phyloP scores from a whole-genome alignment of 2,797 vertebrate species.

The Parotocinclus haroldoi region DNA sequence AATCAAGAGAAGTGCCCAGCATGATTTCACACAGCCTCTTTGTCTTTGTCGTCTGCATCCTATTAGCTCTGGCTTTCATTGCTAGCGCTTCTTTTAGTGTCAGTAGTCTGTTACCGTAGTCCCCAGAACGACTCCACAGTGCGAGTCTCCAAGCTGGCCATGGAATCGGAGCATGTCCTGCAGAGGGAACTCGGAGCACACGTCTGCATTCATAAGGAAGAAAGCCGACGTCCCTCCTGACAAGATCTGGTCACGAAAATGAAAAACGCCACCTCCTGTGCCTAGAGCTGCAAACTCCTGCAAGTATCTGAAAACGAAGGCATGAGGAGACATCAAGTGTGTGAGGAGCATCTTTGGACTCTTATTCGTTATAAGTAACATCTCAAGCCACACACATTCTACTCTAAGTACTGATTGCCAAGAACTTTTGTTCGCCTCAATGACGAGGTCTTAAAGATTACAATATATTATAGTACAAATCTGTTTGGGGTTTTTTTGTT shows the following conservation, averaged over 20 bases:
- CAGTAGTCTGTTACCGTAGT: constrained; percentile 77
- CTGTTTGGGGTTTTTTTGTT: no score
- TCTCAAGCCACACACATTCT: no score
- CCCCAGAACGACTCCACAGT: constrained; percentile 88
- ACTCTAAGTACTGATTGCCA: no score
- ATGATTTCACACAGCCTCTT: no score
- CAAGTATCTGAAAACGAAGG: constrained; percentile 77
- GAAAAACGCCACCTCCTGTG: constrained; percentile 95
- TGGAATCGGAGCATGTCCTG: constrained; percentile 84
- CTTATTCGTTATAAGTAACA: no score
- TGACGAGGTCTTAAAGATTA: no score
- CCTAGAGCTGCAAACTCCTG: constrained; percentile 93
- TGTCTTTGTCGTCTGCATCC: not conserved
- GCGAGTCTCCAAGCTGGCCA: constrained; percentile 70
- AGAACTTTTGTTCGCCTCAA: no score
- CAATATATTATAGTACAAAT: no score
- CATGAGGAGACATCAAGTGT: not conserved
- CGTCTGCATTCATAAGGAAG: constrained; percentile 94
- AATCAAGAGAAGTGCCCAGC: not conserved
- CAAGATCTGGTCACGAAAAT: constrained; percentile 98
- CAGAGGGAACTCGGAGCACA: constrained; percentile 92
- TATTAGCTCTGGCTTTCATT: no score
- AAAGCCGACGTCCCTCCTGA: constrained; percentile 84
- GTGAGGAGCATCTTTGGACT: no score
- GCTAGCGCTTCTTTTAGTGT: not conserved